Conservation (phyloP, 2,797 vertebrate genomes). For the Momotus momota region DNA sequence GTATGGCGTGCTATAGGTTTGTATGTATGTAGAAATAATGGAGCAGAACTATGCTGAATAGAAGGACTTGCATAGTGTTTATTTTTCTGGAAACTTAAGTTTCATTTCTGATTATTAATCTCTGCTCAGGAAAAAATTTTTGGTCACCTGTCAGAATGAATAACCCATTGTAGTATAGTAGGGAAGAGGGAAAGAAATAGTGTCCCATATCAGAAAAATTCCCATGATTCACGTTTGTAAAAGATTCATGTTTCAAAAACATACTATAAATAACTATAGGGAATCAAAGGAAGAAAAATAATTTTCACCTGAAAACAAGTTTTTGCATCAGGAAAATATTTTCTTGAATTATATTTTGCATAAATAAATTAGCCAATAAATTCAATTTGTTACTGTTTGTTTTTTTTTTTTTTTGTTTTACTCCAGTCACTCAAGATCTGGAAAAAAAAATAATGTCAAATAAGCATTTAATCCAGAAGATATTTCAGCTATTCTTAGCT, state of each 20-base stretch:
- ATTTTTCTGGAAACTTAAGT: background rate
- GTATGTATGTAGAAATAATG: background rate
- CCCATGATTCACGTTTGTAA: background rate
- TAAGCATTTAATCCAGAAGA: background rate
- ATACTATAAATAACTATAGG: background rate
- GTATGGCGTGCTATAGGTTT: background rate
- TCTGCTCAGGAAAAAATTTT: background rate
- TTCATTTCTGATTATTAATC: background rate
- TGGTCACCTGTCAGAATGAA: background rate
- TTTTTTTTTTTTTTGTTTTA: background rate
- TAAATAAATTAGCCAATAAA: background rate
- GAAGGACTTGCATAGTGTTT: background rate
- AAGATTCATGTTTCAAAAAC: background rate
- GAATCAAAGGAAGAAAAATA: background rate
- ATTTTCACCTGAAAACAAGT: background rate
- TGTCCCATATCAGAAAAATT: background rate
- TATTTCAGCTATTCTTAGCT: background rate
- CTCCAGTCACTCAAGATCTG: background rate
- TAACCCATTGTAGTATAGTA: background rate
- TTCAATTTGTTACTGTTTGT: accelerated
- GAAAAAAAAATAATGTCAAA: background rate
- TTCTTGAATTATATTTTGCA: background rate
- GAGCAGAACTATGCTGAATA: background rate
- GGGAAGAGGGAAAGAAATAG: background rate
- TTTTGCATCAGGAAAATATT: background rate